Percentiles rank a stretch among this genome's conserved stretches.
Conservation (phyloP, 92 coral and sea anemone species). For the Bergia sp. region DNA sequence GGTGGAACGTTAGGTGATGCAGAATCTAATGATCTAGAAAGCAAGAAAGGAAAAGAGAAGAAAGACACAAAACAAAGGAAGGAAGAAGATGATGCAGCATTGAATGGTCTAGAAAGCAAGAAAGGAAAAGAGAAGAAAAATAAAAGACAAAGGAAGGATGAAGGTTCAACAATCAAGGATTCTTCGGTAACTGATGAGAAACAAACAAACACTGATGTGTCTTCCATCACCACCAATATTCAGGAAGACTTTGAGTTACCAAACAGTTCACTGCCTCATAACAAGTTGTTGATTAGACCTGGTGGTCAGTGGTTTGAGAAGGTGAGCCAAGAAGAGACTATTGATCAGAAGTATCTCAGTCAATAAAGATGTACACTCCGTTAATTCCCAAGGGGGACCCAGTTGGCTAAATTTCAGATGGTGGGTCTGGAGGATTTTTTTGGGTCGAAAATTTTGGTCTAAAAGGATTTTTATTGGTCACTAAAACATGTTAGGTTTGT, state of each 20-base stretch:
- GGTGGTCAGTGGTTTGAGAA: slow-evolving; percentile 92
- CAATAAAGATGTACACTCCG: too few relatives aligned
- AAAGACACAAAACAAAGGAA: neutral
- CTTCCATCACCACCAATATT: neutral
- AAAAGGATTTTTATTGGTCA: too few relatives aligned
- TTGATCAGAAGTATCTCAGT: neutral
- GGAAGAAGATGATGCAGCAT: slow-evolving; percentile 15
- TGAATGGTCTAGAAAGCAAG: slow-evolving; percentile 7
- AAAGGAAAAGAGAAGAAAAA: slow-evolving; percentile 27
- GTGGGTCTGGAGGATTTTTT: too few relatives aligned
- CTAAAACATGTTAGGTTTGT: too few relatives aligned
- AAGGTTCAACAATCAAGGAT: neutral
- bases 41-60: slow-evolving; percentile 21
- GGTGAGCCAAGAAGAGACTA: slow-evolving; percentile 50
- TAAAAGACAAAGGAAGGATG: neutral
- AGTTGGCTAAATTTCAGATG: too few relatives aligned
- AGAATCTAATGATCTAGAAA: slow-evolving; percentile 10
- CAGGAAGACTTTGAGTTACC: neutral
- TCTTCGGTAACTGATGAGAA: neutral
- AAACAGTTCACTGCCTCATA: slow-evolving; percentile 28
- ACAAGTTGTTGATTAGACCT: slow-evolving; percentile 70
- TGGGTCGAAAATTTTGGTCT: too few relatives aligned
- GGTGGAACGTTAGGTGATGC: slow-evolving; percentile 4
- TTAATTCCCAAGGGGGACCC: too few relatives aligned
- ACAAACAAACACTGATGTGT: neutral